Base-by-base conservation (phyloP, 1,140 invertebrate species). In the Anoplolepis gracilipes region DNA sequence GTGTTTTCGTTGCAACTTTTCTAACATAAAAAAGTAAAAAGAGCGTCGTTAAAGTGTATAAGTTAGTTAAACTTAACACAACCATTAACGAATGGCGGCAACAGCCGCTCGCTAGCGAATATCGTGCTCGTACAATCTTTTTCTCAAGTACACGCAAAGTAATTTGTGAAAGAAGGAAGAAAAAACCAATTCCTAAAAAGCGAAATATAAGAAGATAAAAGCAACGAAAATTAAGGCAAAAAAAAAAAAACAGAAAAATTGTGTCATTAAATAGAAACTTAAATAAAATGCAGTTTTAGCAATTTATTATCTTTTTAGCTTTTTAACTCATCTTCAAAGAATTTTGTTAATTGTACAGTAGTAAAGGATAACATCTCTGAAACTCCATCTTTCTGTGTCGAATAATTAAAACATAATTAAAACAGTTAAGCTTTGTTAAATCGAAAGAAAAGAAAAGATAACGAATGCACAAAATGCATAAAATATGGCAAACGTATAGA, bases 11-110 rank as follows among this genome's bases (percentile, higher is more conserved):
- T 78, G 19, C 42, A 36, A 81, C 53, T 88, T 88, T 67, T 46
- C 61, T 85, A 55, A 79, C 16, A 22, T 46, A 25, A 65, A 87
- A 67, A 84, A 79, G 81, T 89, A 92, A 91, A 92, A 88, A 69
- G 89, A 77, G 86, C 87, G 81, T 85, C 88, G 88, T 92, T 92
- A 92, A 94, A 93, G 90, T 88, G 90, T 88, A 84, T 93, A 92
- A 94, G 90, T 93, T 93, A 88, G 92, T 93, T 94, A 94, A 88
- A 89, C 86, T 93, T 92, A 90, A 91, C 91, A 91, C 91, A 90
- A 88, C 92, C 90, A 88, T 82, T 91, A 88, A 84, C 87, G 91
- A 91, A 85, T 85, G 86, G 81, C 70, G 89, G 75, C 86, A 86
- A 72, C 84, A 87, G 76, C 89, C 89, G 87, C 90, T 94, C 93